Evolutionary conservation across 1,140 invertebrate species (phyloP), one percentile per base, ranked within the genome.

Genomic region (Maconellicoccus hirsutus): DNA sequence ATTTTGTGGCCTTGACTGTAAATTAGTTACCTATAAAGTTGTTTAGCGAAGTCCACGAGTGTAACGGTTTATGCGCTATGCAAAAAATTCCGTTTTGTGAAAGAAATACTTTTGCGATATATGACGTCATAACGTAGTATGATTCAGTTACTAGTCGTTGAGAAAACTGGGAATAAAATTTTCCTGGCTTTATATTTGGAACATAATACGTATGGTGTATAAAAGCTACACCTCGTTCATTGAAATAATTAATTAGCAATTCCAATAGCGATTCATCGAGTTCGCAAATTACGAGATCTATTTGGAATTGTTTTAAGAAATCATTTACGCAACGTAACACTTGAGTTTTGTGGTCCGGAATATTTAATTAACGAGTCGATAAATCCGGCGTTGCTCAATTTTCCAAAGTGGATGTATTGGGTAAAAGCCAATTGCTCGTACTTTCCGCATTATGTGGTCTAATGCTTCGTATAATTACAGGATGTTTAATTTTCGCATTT

Each of bases 261-360:
- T 52, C 42, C 42, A 52, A 52, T 52, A 52, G 16, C 3, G 12
- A 52, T 52, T 2, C 10, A 8, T 52, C 42, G 42, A 8, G 42
- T 16, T 52, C 12, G 42, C 42, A 14, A 52, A 52, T 52, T 52
- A 52, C 42, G 42, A 52, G 42, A 52, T 52, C 42, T 52, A 16
- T 52, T 52, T 52, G 42, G 42, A 52, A 52, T 52, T 52, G 42
- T 52, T 52, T 52, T 52, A 52, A 52, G 42, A 52, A 52, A 52
- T 52, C 42, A 16, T 52, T 52, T 52, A 16, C 42, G 42, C 42
- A 52, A 52, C n/a, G 42, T 3, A 16, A 19, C n/a, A 19, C n/a
- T 14, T 8, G 10, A 3, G 6, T 16, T 52, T 52, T 52, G n/a
- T 52, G 42, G 42, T 52, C 6, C 42, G 42, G 42, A 52, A 52